Percentiles rank a stretch among this genome's conserved stretches.
These are phyloP conservation scores for Phalloptychus januarius DNA, from an alignment of 2,797 vertebrate genomes.

Conservation along the genomic window DNA sequence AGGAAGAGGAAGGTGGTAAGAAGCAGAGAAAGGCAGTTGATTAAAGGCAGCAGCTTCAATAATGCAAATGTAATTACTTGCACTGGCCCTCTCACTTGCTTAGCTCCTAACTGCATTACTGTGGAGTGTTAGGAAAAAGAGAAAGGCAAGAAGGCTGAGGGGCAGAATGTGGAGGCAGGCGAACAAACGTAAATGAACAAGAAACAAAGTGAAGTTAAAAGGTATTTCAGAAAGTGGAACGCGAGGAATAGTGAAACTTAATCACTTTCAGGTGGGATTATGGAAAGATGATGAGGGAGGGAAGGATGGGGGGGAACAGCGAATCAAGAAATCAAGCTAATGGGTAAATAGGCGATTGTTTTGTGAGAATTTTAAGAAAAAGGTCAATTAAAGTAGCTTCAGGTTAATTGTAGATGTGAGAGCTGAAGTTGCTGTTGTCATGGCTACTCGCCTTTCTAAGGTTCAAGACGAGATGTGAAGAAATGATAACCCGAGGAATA, in stretches of 20 bases:
- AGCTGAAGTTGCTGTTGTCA: background rate
- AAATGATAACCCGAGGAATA: background rate
- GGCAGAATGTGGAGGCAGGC: conserved; percentile 12
- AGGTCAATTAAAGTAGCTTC: background rate
- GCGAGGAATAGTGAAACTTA: background rate
- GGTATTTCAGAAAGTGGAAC: conserved; percentile 8
- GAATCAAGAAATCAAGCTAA: background rate
- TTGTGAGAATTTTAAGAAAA: background rate
- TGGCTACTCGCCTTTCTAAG: background rate
- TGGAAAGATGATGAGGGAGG: background rate
- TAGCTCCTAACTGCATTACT: conserved; percentile 69
- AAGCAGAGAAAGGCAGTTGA: conserved; percentile 57
- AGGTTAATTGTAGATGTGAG: background rate
- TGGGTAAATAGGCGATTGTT: background rate
- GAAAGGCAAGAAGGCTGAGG: conserved; percentile 17
- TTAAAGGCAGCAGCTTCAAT: conserved; percentile 78
- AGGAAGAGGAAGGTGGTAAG: conserved; percentile 20
- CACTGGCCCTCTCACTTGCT: conserved; percentile 65
- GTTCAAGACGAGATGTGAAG: background rate
- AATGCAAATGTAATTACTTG: conserved; percentile 82
- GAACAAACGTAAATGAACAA: conserved; percentile 19
- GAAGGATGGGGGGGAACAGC: background rate
- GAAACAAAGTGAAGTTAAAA: conserved; percentile 7
- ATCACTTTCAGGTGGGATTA: background rate
- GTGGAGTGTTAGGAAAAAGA: conserved; percentile 30